These are phyloP conservation scores for Orgyia antiqua DNA, from an alignment of 2,888 invertebrate genomes.

Conservation along the genomic window DNA sequence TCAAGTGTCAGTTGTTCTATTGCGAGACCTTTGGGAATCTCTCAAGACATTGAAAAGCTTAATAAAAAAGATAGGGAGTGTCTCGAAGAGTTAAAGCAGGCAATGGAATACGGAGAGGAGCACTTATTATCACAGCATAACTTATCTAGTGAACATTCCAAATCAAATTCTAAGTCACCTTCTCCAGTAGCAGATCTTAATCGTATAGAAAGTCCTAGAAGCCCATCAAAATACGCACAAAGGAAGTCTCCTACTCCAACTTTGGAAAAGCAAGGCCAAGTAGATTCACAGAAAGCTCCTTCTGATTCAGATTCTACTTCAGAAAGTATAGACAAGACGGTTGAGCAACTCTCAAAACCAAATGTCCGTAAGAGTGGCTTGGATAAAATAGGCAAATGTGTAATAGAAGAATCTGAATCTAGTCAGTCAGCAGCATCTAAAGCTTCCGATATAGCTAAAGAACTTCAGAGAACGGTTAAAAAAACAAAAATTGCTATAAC, in stretches of 20 bases:
- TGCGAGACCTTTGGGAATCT: slow-evolving; percentile 87
- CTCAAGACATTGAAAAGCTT: slow-evolving; percentile 83
- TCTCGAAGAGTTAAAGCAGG: slow-evolving; percentile 78
- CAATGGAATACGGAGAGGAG: slow-evolving; percentile 76
- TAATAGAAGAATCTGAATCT: slow-evolving; percentile 79
- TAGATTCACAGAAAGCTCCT: slow-evolving; percentile 73
- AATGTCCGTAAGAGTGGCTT: slow-evolving; percentile 62
- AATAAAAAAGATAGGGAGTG: slow-evolving; percentile 81
- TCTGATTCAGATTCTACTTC: slow-evolving; percentile 80
- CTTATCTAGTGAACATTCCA: slow-evolving; percentile 67
- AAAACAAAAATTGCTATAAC: slow-evolving; percentile 75
- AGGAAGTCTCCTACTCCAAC: slow-evolving; percentile 78
- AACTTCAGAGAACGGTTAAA: slow-evolving; percentile 67
- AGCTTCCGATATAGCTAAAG: slow-evolving; percentile 61
- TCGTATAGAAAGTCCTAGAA: slow-evolving; percentile 65
- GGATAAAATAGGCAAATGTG: slow-evolving; percentile 66
- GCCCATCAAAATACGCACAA: slow-evolving; percentile 58
- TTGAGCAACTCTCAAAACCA: slow-evolving; percentile 66
- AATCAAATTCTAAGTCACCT: slow-evolving; percentile 65
- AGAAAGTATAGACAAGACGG: slow-evolving; percentile 71
- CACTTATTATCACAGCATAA: slow-evolving; percentile 62
- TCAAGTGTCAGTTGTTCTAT: slow-evolving; percentile 88
- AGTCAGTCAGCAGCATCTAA: slow-evolving; percentile 77
- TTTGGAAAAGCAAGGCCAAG: slow-evolving; percentile 79
- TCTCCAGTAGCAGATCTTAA: slow-evolving; percentile 58